phyloP scores from a whole-genome alignment of 2,797 vertebrate genomes.

The Helicolenus hilgendorfi region DNA sequence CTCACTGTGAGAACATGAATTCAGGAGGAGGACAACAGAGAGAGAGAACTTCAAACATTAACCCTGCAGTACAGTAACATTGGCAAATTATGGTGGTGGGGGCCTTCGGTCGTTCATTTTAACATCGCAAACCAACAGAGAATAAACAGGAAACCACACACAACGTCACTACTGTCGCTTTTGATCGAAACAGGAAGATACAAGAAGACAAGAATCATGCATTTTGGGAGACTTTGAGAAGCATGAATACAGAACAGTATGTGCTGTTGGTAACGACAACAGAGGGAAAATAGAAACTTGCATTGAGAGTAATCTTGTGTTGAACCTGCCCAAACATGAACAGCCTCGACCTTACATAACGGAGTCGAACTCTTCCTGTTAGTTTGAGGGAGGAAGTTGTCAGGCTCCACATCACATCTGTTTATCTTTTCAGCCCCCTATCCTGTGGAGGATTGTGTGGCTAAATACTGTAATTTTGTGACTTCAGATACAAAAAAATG shows the following conservation, averaged over 20 bases:
- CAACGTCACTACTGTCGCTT: conserved; percentile 23
- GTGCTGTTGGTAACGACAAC: background rate
- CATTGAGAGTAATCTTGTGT: background rate
- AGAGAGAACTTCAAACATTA: background rate
- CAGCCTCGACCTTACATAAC: background rate
- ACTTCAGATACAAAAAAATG: background rate
- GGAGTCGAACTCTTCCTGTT: conserved; percentile 63
- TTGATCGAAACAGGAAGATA: conserved; percentile 50
- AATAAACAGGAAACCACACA: conserved; percentile 85
- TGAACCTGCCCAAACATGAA: conserved; percentile 27
- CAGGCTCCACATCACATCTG: conserved; percentile 43
- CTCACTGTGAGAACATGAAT: background rate
- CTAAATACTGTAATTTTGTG: conserved; percentile 7
- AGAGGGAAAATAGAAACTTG: background rate
- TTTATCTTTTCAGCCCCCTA: conserved; percentile 49
- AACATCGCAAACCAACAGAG: conserved; percentile 36
- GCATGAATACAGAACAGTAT: background rate
- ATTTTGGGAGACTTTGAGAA: background rate
- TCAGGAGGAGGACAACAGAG: background rate
- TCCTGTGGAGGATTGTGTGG: conserved; percentile 7
- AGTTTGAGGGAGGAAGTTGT: conserved; percentile 52
- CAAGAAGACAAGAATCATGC: background rate
- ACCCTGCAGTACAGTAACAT: background rate
- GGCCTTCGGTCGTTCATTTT: background rate
- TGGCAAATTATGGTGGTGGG: background rate